A percentile compares a stretch with the other conserved stretches of the same genome.
These are phyloP conservation scores for Aleiodes leptofemur DNA, from an alignment of 2,888 invertebrate species.

Conservation along the genomic window DNA sequence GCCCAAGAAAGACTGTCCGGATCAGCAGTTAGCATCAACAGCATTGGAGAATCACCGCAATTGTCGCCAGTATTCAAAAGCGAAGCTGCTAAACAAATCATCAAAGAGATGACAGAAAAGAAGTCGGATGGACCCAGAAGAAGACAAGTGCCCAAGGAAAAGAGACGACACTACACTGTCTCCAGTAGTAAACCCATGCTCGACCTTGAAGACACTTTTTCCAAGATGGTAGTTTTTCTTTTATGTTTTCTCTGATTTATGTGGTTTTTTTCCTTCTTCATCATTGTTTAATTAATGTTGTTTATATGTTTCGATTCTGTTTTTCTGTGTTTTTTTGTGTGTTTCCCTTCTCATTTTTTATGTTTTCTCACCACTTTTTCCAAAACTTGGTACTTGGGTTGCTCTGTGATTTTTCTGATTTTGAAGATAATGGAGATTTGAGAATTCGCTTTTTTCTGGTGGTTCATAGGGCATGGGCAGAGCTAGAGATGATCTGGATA, in stretches of 20 bases:
- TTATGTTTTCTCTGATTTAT: constrained; percentile 44
- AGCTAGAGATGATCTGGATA: constrained; percentile 89
- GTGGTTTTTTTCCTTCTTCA: constrained; percentile 40
- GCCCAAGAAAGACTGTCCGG: constrained; percentile 59
- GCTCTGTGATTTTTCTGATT: not conserved
- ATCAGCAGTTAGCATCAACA: constrained; percentile 62
- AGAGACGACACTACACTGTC: constrained; percentile 92
- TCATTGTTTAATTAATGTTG: not conserved
- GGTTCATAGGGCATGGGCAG: constrained; percentile 75
- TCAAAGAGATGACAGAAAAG: constrained; percentile 84
- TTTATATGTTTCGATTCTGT: not conserved
- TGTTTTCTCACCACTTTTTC: not conserved
- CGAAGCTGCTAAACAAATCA: constrained; percentile 90
- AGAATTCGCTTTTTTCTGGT: constrained; percentile 28
- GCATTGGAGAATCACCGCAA: constrained; percentile 76
- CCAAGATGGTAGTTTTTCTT: constrained; percentile 69
- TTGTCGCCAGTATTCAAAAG: constrained; percentile 90
- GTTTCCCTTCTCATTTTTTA: constrained; percentile 2
- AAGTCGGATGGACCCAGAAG: constrained; percentile 76
- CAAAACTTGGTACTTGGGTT: not conserved
- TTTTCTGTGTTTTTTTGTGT: constrained; percentile 37
- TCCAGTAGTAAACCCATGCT: constrained; percentile 71
- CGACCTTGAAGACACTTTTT: constrained; percentile 70
- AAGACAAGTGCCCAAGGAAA: constrained; percentile 87
- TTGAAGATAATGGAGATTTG: not conserved